Evolutionary conservation across 2,888 invertebrate species (phyloP).

Genomic region (Clunio marinus): DNA sequence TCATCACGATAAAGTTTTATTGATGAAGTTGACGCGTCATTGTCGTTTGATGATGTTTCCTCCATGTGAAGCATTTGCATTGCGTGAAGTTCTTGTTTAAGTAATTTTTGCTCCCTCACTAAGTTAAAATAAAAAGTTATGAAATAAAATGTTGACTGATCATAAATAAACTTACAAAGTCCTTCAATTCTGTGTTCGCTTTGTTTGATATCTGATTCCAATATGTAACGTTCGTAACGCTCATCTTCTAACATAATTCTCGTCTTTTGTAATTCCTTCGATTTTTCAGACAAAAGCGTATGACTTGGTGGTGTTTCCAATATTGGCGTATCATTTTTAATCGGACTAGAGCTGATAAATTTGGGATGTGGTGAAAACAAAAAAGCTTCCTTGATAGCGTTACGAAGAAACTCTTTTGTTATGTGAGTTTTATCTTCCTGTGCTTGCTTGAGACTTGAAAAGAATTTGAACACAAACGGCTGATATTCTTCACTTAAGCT

Average conservation of each 20-base stretch:
- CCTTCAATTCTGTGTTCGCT: conserved; percentile 43
- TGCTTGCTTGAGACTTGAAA: conserved; percentile 39
- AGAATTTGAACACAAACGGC: conserved; percentile 45
- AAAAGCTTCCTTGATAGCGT: background rate
- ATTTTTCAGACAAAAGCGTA: conserved; percentile 47
- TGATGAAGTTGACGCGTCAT: conserved; percentile 22
- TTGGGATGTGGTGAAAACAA: conserved; percentile 31
- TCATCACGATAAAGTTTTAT: background rate
- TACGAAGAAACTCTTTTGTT: background rate
- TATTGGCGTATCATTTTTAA: background rate
- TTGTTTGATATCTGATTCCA: conserved; percentile 47
- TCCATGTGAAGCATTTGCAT: background rate
- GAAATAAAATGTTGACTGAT: background rate
- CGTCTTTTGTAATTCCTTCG: conserved; percentile 46
- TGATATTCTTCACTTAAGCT: conserved; percentile 45
- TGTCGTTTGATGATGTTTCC: background rate
- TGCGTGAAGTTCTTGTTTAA: conserved; percentile 10
- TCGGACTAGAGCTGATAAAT: background rate
- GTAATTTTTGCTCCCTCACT: background rate
- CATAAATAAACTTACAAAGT: background rate
- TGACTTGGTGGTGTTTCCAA: conserved; percentile 41
- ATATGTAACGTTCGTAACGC: conserved; percentile 46
- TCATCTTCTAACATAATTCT: conserved; percentile 47
- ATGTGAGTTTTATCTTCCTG: background rate
- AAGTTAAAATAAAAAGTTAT: background rate